Evolutionary conservation across 2,888 invertebrate species (phyloP).

Genomic region (Scaptomyza parva): DNA sequence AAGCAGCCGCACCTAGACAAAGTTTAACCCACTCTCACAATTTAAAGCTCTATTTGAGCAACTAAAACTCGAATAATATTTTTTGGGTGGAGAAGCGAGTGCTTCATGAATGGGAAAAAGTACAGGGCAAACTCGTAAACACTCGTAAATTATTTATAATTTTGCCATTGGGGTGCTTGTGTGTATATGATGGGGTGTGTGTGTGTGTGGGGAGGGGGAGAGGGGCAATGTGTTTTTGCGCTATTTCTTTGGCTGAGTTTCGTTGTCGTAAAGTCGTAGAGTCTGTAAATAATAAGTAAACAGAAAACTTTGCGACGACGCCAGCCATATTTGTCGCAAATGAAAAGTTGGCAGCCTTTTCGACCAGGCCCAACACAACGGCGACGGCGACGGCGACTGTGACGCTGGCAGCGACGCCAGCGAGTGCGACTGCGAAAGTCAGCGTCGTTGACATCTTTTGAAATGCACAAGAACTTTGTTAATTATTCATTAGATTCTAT

Average conservation of each 20-base stretch:
- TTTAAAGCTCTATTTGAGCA: constrained; percentile 53
- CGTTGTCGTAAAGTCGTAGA: constrained; percentile 57
- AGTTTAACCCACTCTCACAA: constrained; percentile 20
- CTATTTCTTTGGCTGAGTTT: constrained; percentile 50
- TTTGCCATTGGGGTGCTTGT: constrained; percentile 33
- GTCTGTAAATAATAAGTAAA: constrained; percentile 78
- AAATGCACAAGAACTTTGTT: constrained; percentile 80
- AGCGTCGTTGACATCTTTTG: constrained; percentile 71
- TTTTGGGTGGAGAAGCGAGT: constrained; percentile 14
- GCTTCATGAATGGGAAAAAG: constrained; percentile 43
- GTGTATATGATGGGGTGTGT: not conserved
- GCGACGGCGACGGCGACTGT: constrained; percentile 29
- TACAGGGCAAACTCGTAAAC: constrained; percentile 50
- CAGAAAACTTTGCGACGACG: constrained; percentile 70
- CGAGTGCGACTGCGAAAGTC: constrained; percentile 13
- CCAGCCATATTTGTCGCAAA: constrained; percentile 79
- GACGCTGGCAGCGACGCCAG: not conserved
- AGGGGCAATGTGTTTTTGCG: constrained; percentile 23
- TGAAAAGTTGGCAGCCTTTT: constrained; percentile 76
- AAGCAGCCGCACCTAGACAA: constrained; percentile 17
- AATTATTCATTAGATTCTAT: constrained; percentile 81
- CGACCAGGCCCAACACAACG: constrained; percentile 52
- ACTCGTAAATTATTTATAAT: constrained; percentile 72
- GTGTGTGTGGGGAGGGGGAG: not conserved
- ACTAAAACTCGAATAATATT: constrained; percentile 45